A percentile compares a stretch with the other conserved stretches of the same genome.
phyloP scores from a whole-genome alignment of 1,140 invertebrate species.

The Sarcophaga peregrina region DNA sequence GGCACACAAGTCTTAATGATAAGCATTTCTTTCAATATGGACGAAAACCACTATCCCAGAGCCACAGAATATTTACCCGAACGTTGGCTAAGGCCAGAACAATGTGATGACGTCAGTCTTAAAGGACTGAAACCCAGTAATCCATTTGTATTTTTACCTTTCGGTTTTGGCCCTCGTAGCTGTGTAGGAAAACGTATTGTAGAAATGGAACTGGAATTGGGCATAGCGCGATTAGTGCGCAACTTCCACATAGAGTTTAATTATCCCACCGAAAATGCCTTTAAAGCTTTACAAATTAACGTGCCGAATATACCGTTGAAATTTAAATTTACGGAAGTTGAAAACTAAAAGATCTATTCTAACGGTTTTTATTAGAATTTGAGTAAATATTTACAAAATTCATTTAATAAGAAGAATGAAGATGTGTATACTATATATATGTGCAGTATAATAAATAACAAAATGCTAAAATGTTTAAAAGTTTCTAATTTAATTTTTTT shows the following conservation, averaged over 20 bases:
- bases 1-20: slow-evolving; percentile 46
- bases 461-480: too few relatives aligned
- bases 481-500: too few relatives aligned
- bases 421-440: too few relatives aligned
- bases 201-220: slow-evolving; percentile 73
- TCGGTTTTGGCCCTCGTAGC: slow-evolving; percentile 70
- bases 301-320: slow-evolving; percentile 58
- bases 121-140: slow-evolving; percentile 31
- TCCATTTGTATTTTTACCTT: slow-evolving; percentile 61
- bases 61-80: slow-evolving; percentile 71
- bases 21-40: slow-evolving; percentile 62
- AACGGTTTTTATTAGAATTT: too few relatives aligned
- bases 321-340: slow-evolving; percentile 52
- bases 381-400: too few relatives aligned
- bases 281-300: slow-evolving; percentile 52
- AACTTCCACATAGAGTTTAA: slow-evolving; percentile 71
- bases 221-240: slow-evolving; percentile 71
- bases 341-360: too few relatives aligned
- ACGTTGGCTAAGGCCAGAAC: slow-evolving; percentile 67
- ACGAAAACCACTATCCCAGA: slow-evolving; percentile 68
- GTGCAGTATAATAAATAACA: too few relatives aligned
- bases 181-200: slow-evolving; percentile 74
- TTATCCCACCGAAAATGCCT: slow-evolving; percentile 56
- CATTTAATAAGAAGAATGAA: too few relatives aligned
- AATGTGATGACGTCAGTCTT: background rate